Conservation (phyloP, 2,888 invertebrate genomes). For the Cylindroiulus punctatus region DNA sequence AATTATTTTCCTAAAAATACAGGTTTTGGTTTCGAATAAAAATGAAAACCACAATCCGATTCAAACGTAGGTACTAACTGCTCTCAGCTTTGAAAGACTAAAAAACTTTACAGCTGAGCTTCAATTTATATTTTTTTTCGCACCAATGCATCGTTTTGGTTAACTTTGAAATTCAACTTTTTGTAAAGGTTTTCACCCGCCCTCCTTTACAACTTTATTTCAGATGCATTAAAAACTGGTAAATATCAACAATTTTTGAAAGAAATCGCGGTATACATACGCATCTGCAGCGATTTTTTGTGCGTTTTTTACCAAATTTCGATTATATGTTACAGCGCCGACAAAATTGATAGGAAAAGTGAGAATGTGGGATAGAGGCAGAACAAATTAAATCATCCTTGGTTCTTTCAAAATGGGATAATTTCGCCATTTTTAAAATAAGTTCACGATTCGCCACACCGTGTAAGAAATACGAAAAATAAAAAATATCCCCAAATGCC, state of each 20-base stretch:
- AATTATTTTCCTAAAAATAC: too few species aligned
- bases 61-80: background rate
- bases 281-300: background rate
- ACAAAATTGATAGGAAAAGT: slow-evolving; percentile 12
- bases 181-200: slow-evolving; percentile 19
- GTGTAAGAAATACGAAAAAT: slow-evolving; percentile 14
- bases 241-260: background rate
- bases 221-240: slow-evolving; percentile 23
- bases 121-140: slow-evolving; percentile 10
- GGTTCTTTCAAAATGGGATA: slow-evolving; percentile 25
- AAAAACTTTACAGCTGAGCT: background rate
- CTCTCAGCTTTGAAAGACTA: background rate
- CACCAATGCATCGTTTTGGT: background rate
- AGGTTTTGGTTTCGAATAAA: too few species aligned
- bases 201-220: slow-evolving; percentile 1
- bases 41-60: too few species aligned
- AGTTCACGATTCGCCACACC: slow-evolving; percentile 8
- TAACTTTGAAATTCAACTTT: slow-evolving; percentile 2
- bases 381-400: slow-evolving; percentile 26
- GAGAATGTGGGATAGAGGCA: slow-evolving; percentile 10
- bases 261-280: slow-evolving; percentile 4
- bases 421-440: slow-evolving; percentile 24
- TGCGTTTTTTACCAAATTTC: background rate
- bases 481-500: background rate
- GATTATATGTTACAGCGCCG: background rate